phyloP scores from a whole-genome alignment of 2,888 invertebrate genomes.

The Globia sparganii region DNA sequence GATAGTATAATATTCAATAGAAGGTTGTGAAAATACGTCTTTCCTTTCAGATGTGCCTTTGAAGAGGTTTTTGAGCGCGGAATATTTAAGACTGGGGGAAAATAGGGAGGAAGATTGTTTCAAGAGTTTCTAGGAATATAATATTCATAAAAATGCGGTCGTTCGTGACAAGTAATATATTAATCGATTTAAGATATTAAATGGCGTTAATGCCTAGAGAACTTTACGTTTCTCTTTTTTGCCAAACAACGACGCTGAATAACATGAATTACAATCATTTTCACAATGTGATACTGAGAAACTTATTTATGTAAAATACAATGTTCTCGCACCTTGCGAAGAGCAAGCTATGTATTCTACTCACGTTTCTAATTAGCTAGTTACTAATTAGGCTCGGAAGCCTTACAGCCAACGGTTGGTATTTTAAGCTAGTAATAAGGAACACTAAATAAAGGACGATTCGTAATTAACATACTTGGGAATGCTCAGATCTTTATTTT shows the following conservation, averaged over 20 bases:
- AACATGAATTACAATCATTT: not conserved
- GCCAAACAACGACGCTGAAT: too few species aligned
- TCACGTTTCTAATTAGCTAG: slow-evolving; percentile 53
- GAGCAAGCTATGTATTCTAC: slow-evolving; percentile 29
- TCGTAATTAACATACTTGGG: slow-evolving; percentile 16
- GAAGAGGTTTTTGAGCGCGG: slow-evolving; percentile 42
- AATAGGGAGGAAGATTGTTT: slow-evolving; percentile 12
- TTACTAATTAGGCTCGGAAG: slow-evolving; percentile 41
- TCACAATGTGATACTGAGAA: not conserved
- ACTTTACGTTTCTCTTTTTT: not conserved
- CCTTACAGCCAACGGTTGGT: slow-evolving; percentile 16
- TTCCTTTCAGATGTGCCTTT: slow-evolving; percentile 35
- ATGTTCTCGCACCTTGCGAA: slow-evolving; percentile 5
- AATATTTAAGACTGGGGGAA: slow-evolving; percentile 46
- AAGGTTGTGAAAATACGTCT: slow-evolving; percentile 9
- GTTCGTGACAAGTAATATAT: slow-evolving; percentile 19
- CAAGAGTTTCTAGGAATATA: not conserved
- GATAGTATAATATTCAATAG: slow-evolving; percentile 36
- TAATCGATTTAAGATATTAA: slow-evolving; percentile 4
- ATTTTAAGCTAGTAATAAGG: slow-evolving; percentile 25
- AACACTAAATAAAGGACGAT: slow-evolving; percentile 7
- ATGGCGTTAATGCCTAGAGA: not conserved
- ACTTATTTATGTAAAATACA: slow-evolving; percentile 9
- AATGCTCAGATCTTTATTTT: not conserved
- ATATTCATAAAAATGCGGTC: slow-evolving; percentile 28